Evolutionary conservation across 1,140 invertebrate species (phyloP).

Genomic region (Camponotus pennsylvanicus): DNA sequence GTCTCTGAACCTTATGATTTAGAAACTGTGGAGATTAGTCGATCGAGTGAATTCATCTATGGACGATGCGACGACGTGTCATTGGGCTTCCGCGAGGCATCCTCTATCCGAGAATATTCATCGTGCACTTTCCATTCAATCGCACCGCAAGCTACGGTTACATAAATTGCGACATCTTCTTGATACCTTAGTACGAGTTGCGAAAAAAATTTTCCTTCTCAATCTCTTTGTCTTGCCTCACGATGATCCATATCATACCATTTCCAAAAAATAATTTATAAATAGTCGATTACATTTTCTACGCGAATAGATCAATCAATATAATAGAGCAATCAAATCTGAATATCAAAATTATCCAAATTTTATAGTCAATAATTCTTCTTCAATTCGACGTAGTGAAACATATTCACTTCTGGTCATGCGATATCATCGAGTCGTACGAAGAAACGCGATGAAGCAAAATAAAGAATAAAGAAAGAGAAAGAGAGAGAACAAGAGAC

Average conservation of each 20-base stretch:
- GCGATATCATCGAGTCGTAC: conserved; percentile 33
- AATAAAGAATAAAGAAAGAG: neutral
- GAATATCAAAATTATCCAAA: conserved; percentile 29
- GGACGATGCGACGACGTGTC: neutral
- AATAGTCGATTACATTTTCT: neutral
- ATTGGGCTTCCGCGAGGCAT: neutral
- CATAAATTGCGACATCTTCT: conserved; percentile 17
- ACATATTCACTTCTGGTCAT: conserved; percentile 63
- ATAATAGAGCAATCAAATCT: neutral
- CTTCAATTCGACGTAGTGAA: neutral
- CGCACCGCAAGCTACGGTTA: neutral
- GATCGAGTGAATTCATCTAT: conserved; percentile 16
- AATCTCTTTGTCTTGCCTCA: too few species aligned
- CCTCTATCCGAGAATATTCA: conserved; percentile 17
- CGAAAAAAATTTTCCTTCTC: neutral
- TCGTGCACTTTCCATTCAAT: conserved; percentile 49
- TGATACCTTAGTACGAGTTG: neutral
- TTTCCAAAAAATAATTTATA: conserved; percentile 26
- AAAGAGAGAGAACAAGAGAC: conserved; percentile 1
- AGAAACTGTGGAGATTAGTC: conserved; percentile 10
- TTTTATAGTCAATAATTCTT: conserved; percentile 11
- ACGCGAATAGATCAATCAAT: neutral
- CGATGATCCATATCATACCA: neutral
- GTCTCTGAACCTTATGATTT: conserved; percentile 42
- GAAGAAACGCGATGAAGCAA: neutral